Percentiles rank a stretch among this genome's conserved stretches.
phyloP scores from a whole-genome alignment of 2,888 invertebrate species.

The Temnothorax rugatulus region DNA sequence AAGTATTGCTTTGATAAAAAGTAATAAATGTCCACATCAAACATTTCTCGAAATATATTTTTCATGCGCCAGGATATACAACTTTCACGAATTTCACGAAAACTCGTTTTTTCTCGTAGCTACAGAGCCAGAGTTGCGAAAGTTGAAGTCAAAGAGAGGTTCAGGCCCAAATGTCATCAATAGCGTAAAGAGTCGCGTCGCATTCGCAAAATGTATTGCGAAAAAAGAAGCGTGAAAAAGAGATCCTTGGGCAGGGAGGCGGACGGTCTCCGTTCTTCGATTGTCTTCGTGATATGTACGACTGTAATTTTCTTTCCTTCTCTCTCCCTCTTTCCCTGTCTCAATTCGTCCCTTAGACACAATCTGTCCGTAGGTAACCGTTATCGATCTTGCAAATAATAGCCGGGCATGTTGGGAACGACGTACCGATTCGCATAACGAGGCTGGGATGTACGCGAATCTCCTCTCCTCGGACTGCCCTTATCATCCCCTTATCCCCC shows the following conservation, averaged over 20 bases:
- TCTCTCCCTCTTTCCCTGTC: background rate
- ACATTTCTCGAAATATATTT: background rate
- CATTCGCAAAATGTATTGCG: background rate
- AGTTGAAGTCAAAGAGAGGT: slow-evolving; percentile 13
- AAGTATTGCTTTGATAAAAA: background rate
- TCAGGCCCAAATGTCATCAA: slow-evolving; percentile 15
- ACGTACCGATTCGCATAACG: slow-evolving; percentile 72
- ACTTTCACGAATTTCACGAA: background rate
- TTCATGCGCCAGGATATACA: background rate
- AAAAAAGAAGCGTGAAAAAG: background rate
- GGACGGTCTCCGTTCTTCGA: background rate
- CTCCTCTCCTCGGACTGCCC: slow-evolving; percentile 37
- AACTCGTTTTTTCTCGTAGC: background rate
- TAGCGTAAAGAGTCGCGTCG: background rate
- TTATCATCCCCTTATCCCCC: background rate
- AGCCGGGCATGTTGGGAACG: slow-evolving; percentile 69
- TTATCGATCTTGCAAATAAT: slow-evolving; percentile 78
- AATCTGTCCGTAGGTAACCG: slow-evolving; percentile 68
- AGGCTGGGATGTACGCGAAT: slow-evolving; percentile 66
- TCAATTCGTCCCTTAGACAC: slow-evolving; percentile 35
- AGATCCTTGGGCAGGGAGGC: background rate
- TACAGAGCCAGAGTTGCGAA: background rate
- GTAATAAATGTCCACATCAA: background rate
- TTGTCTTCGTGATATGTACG: slow-evolving; percentile 59
- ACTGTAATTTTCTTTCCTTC: slow-evolving; percentile 57